phyloP scores from a whole-genome alignment of 2,113 vertebrate genomes.

The Pandion haliaetus region DNA sequence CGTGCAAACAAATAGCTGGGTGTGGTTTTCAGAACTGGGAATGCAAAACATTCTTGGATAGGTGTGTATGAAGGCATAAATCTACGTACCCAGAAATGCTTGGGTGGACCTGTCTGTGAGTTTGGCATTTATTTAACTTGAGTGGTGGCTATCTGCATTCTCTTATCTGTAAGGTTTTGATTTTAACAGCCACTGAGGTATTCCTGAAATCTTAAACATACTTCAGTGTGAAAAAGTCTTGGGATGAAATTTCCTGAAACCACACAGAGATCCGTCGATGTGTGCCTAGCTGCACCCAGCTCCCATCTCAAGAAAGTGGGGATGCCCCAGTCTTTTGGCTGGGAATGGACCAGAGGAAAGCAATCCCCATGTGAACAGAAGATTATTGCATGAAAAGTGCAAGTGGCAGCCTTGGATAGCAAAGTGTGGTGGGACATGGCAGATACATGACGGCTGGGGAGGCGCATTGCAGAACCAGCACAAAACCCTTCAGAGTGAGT shows the following conservation, averaged over 20 bases:
- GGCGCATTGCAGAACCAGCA: accelerated
- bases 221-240: background rate
- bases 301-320: background rate
- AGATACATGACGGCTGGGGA: background rate
- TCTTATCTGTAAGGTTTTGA: background rate
- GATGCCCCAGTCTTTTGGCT: background rate
- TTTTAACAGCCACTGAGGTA: background rate
- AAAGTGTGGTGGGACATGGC: background rate
- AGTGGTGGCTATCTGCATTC: background rate
- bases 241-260: background rate
- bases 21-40: background rate
- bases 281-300: accelerated
- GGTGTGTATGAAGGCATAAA: background rate
- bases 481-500: background rate
- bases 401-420: background rate
- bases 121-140: background rate
- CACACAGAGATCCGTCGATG: accelerated
- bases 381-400: background rate
- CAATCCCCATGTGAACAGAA: background rate
- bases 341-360: background rate
- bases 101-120: background rate
- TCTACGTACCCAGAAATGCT: background rate
- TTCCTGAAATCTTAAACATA: background rate
- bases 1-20: background rate
- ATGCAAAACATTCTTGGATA: background rate